Evolutionary conservation across 1,140 invertebrate species (phyloP).

Genomic region (Musca domestica): DNA sequence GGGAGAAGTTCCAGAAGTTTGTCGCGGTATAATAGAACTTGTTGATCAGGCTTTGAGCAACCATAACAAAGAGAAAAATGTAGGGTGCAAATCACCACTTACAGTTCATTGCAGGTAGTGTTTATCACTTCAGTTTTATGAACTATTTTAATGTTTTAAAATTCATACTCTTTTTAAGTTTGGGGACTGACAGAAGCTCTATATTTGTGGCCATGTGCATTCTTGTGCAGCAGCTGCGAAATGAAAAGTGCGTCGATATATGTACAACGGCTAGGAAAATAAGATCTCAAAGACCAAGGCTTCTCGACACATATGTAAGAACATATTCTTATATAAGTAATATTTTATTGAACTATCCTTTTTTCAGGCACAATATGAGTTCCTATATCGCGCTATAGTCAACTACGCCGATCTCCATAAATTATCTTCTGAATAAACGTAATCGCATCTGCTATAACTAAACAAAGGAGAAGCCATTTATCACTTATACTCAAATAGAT

Average conservation of each 20-base stretch:
- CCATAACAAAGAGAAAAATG: constrained; percentile 56
- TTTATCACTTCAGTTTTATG: background rate
- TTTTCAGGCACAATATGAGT: constrained; percentile 86
- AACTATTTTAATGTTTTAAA: background rate
- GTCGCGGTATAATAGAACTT: constrained; percentile 77
- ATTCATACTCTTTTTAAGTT: constrained; percentile 51
- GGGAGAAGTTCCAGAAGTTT: constrained; percentile 82
- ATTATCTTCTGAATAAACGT: constrained; percentile 55
- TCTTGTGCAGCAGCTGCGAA: constrained; percentile 76
- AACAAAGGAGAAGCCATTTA: constrained; percentile 4
- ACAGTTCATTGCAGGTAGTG: constrained; percentile 77
- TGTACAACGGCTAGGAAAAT: constrained; percentile 80
- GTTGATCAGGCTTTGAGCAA: constrained; percentile 66
- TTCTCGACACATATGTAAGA: constrained; percentile 81
- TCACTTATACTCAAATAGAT: background rate
- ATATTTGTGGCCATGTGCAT: constrained; percentile 86
- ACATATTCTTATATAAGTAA: constrained; percentile 17
- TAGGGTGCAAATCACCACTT: constrained; percentile 60
- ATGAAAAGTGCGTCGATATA: constrained; percentile 81
- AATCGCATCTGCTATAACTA: background rate
- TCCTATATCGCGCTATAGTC: constrained; percentile 83
- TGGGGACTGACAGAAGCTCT: constrained; percentile 81
- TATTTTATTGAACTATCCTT: constrained; percentile 21
- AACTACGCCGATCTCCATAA: constrained; percentile 87
- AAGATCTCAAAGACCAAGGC: constrained; percentile 76